phyloP scores from a whole-genome alignment of 2,113 vertebrate species.

The Paradoxurus hermaphroditus region DNA sequence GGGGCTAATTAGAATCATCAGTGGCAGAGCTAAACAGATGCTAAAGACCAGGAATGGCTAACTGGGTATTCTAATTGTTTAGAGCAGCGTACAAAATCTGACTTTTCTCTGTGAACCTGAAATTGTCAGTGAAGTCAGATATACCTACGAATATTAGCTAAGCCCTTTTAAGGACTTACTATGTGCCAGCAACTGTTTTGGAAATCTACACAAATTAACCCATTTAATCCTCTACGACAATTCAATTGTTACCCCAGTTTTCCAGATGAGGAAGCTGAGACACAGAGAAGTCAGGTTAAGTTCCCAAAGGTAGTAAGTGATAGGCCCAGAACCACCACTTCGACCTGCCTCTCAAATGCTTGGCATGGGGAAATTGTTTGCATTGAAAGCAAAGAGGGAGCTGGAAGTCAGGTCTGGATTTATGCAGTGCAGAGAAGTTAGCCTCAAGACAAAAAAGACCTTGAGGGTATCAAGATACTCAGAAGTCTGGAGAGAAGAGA shows the following conservation, averaged over 20 bases:
- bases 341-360: not conserved
- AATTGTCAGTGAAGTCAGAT: not conserved
- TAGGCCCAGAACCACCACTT: not conserved
- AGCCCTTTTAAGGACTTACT: not conserved
- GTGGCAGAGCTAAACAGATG: not conserved
- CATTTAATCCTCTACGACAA: not conserved
- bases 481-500: not conserved
- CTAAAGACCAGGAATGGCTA: not conserved
- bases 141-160: not conserved
- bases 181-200: not conserved
- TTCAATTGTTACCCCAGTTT: not conserved
- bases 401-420: not conserved
- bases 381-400: not conserved
- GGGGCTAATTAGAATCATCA: not conserved
- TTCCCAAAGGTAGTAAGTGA: not conserved
- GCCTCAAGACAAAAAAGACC: not conserved
- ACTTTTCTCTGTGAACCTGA: not conserved
- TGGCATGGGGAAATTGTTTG: fast-evolving
- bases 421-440: not conserved
- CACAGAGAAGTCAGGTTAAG: not conserved
- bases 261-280: not conserved
- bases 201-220: not conserved
- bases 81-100: not conserved
- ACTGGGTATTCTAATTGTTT: not conserved
- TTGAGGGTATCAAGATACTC: not conserved